These are phyloP conservation scores for Catocala sponsa DNA, from an alignment of 2,888 invertebrate species.

Conservation along the genomic window DNA sequence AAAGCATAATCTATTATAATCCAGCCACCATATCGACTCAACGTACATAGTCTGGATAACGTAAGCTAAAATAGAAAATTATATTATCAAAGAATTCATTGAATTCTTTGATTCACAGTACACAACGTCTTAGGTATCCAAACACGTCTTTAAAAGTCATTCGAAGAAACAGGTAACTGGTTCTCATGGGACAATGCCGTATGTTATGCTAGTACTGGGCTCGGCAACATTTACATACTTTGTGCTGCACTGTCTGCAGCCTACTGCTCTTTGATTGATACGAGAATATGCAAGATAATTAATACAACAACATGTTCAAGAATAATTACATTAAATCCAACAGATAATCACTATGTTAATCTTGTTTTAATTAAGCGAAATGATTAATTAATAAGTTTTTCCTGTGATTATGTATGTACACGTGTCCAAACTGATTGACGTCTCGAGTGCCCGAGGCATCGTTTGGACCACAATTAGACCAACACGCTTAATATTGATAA, in stretches of 20 bases:
- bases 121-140: conserved; percentile 4
- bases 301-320: conserved; percentile 37
- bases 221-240: conserved; percentile 12
- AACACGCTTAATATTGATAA: conserved; percentile 71
- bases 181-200: conserved; percentile 4
- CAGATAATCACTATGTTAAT: conserved; percentile 45
- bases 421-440: conserved; percentile 40
- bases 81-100: conserved; percentile 1
- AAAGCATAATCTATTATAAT: too few relatives aligned
- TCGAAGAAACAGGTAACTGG: conserved; percentile 10
- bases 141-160: conserved; percentile 5
- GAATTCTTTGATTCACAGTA: neutral
- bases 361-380: conserved; percentile 46
- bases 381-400: conserved; percentile 52
- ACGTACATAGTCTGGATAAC: too few relatives aligned
- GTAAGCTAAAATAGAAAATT: neutral
- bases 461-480: conserved; percentile 61
- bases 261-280: conserved; percentile 2
- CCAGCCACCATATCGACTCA: too few relatives aligned
- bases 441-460: conserved; percentile 51
- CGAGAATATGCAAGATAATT: conserved; percentile 20
- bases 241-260: conserved; percentile 1
- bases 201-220: conserved; percentile 7
- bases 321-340: conserved; percentile 38
- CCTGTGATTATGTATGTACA: conserved; percentile 44